Conservation (phyloP, 1,140 invertebrate species). For the Scylla paramamosain region DNA sequence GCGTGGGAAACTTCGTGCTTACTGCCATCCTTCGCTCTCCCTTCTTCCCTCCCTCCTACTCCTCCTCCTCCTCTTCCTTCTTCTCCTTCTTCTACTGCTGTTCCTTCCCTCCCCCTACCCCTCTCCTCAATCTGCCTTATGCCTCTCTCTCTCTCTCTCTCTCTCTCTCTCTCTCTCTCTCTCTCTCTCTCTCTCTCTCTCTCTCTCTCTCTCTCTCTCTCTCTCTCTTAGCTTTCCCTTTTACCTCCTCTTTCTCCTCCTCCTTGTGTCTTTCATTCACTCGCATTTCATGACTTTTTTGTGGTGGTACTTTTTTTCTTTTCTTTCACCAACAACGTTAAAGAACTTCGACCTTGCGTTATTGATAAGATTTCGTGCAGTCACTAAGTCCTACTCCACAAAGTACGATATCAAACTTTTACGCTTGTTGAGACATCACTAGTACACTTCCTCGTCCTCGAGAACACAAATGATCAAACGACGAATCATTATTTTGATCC, state of each 20-base stretch:
- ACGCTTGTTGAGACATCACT: no score
- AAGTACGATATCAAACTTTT: no score
- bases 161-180: neutral
- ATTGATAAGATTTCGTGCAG: no score
- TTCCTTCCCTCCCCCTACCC: neutral
- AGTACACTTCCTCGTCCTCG: no score
- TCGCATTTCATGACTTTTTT: neutral
- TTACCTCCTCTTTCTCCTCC: neutral
- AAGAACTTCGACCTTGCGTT: no score
- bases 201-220: neutral
- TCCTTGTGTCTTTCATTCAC: neutral
- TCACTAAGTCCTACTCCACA: no score
- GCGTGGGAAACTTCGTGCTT: neutral
- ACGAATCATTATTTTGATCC: no score
- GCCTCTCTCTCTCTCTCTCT: neutral
- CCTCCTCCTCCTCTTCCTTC: neutral
- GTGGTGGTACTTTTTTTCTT: neutral
- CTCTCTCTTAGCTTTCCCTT: neutral
- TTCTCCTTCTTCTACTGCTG: no score
- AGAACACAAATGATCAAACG: no score
- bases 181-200: neutral
- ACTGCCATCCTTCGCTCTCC: neutral
- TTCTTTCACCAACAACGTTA: neutral
- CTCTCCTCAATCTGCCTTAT: neutral
- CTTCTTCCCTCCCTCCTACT: neutral